Evolutionary conservation across 2,888 invertebrate species (phyloP), one percentile per base, ranked within the genome.

Genomic region (Merodon equestris): DNA sequence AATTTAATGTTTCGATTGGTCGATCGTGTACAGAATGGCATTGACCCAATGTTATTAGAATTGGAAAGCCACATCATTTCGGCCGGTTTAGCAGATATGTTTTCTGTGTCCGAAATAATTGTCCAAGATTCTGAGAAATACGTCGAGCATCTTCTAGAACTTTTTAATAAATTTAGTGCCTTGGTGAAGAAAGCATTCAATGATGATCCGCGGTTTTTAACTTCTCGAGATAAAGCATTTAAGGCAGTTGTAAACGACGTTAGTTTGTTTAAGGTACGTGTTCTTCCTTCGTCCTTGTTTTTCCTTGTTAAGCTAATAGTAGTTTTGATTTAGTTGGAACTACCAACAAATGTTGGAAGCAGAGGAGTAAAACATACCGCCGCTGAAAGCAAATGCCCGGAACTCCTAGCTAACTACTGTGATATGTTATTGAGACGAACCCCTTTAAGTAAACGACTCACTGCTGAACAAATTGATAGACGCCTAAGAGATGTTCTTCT

Each of bases 51-150:
- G 94, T 90, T 99, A 70, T 91, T 93, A 58, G 96, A 97, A 87
- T 90, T 99, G 66, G 98, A 99, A 90, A 94, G 94, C 64, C 98
- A 99, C 87, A 98, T 99, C 84, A 94, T 96, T 1, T 94, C 93
- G 76, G 97, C 98, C 13, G 99, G 99, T 5, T 90, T 99, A 53
- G 96, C 97, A 1, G 98, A 99, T 86, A 99, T 99, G 98, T 93
- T 97, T 64, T 96, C 96, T 12, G 96, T 97, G 36, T 98, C 98
- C 1, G 97, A 97, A 86, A 94, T 96, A 56, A 98, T 99, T 66
- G 97, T 97, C 15, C 95, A 96, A 88, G 99, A 99, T 88, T 98
- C 98, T 0, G 99, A 99, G 88, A 98, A 98, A 89, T 98, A 99
- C 91, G 98, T 99, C 5, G 98, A 99, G 88, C 93, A 97, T 83